Base-by-base conservation (phyloP, 1,140 invertebrate species). In the Pseudoatta argentina region DNA sequence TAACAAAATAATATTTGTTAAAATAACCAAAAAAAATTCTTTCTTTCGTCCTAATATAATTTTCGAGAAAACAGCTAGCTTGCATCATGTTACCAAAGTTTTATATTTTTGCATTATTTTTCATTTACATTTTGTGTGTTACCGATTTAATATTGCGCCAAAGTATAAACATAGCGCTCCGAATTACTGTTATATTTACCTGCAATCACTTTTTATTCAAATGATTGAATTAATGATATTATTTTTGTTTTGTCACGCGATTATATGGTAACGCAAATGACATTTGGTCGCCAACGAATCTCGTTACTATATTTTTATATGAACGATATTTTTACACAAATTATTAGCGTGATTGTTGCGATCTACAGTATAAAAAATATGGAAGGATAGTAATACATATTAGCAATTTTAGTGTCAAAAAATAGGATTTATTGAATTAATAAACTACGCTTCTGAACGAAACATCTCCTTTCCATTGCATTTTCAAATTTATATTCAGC, bases 251-350 rank as follows among this genome's bases (percentile, higher is more conserved):
- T n/a, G 21, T 51, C 44, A 27, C 39, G 21, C 64, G 55, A 61
- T 79, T 63, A 82, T 34, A 71, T 39, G 76, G 34, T 69, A 67
- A 44, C 61, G 66, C 76, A 81, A 86, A 71, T 71, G 44, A 16
- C 85, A 53, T 81, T 86, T 81, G 85, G 71, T 82, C 44, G 77
- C 27, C 51, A 48, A 34, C 51, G 48, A 48, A 21, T 24, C 48
- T 72, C 85, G 34, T 69, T 55, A 39, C 73, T 63, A n/a, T 51
- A 86, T 81, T 86, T 86, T 86, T 81, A 30, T 30, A 64, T 76
- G 51, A 63, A 71, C 44, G 69, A 72, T 72, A 86, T 81, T 86
- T 86, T 77, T 48, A 71, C 55, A 48, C 27, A 27, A 86, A 67
- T 82, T 55, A 69, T 64, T 66, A 48, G 71, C 79, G 53, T 51